Evolutionary conservation across 2,888 invertebrate species (phyloP).

Genomic region (Chouioia cunea): DNA sequence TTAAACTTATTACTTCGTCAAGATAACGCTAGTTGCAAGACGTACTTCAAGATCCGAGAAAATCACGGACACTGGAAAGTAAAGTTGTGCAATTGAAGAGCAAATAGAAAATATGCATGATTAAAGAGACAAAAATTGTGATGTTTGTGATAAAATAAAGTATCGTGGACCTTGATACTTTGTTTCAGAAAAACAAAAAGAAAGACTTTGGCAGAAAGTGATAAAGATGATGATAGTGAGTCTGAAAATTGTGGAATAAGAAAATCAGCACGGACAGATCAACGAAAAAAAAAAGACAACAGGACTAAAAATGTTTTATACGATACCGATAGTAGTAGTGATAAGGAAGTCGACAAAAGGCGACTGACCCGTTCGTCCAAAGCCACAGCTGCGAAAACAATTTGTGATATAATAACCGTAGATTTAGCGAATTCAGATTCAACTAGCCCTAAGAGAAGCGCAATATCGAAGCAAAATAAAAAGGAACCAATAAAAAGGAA

Average conservation of each 20-base stretch:
- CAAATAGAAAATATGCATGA: slow-evolving; percentile 50
- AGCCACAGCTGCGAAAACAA: not conserved
- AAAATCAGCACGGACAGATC: too few relatives aligned
- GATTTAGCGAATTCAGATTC: slow-evolving; percentile 12
- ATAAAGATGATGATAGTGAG: slow-evolving; percentile 46
- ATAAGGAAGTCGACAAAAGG: slow-evolving; percentile 5
- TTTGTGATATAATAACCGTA: not conserved
- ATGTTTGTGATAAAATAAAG: slow-evolving; percentile 48
- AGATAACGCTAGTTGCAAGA: slow-evolving; percentile 34
- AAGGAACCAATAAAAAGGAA: too few relatives aligned
- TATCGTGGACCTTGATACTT: slow-evolving; percentile 56
- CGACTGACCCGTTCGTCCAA: not conserved
- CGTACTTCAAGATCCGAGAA: slow-evolving; percentile 37
- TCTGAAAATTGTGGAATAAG: not conserved
- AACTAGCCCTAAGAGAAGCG: not conserved
- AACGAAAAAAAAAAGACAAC: slow-evolving; percentile 1
- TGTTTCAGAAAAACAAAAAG: slow-evolving; percentile 60
- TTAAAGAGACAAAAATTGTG: slow-evolving; percentile 39
- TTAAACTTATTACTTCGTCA: slow-evolving; percentile 41
- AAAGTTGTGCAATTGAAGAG: slow-evolving; percentile 44
- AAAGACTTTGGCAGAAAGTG: slow-evolving; percentile 49
- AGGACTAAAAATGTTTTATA: not conserved
- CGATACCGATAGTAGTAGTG: too few relatives aligned
- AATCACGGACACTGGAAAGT: slow-evolving; percentile 44
- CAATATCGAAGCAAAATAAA: not conserved